phyloP scores from a whole-genome alignment of 2,113 vertebrate genomes.

The Carlito syrichta region DNA sequence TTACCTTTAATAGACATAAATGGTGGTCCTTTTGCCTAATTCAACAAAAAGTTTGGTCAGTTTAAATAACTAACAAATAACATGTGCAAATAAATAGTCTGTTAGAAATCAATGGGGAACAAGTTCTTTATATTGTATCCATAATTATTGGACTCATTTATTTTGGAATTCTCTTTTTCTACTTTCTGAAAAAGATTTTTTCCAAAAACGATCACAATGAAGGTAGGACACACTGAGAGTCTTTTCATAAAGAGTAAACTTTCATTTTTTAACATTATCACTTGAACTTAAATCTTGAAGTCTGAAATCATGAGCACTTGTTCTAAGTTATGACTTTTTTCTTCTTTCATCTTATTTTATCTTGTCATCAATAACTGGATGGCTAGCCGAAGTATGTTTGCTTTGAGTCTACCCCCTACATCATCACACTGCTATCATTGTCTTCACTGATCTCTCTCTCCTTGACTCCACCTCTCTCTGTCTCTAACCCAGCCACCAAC shows the following conservation, averaged over 20 bases:
- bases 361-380: not conserved
- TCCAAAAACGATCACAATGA: not conserved
- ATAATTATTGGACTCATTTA: not conserved
- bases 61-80: slow-evolving; percentile 22
- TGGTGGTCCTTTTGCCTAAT: not conserved
- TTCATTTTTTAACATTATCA: not conserved
- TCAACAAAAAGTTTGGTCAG: not conserved
- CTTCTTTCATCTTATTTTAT: not conserved
- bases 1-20: slow-evolving; percentile 33
- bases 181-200: not conserved
- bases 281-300: not conserved
- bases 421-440: accelerated
- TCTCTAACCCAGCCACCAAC: not conserved
- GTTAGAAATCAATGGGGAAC: not conserved
- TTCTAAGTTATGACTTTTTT: not conserved
- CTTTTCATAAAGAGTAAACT: no score
- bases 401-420: accelerated
- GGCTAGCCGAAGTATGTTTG: not conserved
- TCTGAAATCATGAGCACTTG: not conserved
- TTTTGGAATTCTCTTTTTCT: slow-evolving; percentile 39
- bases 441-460: not conserved
- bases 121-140: slow-evolving; percentile 7
- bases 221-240: not conserved
- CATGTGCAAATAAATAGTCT: slow-evolving; percentile 17
- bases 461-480: not conserved